Evolutionary conservation across 2,797 vertebrate species (phyloP), one percentile per base, ranked within the genome.

Genomic region (Chelmon rostratus): DNA sequence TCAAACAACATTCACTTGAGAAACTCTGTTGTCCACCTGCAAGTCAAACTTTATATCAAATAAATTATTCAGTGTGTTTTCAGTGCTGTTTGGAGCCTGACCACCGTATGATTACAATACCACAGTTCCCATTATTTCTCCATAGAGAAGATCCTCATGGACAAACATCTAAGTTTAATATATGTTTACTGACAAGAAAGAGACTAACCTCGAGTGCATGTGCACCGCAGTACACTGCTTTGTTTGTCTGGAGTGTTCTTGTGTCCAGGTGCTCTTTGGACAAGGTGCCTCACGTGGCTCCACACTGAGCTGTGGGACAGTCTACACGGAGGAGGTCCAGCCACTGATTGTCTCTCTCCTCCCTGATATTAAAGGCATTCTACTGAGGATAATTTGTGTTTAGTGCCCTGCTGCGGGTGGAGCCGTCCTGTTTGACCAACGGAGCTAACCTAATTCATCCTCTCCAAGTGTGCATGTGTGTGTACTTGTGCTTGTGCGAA

Each of bases 351-450:
- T 89, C 76, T 68, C 59, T 9, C 11, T 81, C 68, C 74, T 84
- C 80, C 83, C 75, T 86, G 73, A 87, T 88, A 90, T 86, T 82
- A 84, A 88, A 89, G 64, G 79, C 91, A 69, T 87, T 92, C 84
- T 90, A 78, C 87, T 89, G 92, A 81, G 86, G 84, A 84, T 91
- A 92, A 92, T 92, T 78, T 92, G 91, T 91, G 91, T 93, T 93
- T 90, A 87, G 88, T 88, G 83, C 19, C 91, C 89, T 78, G 92
- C 90, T 91, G 92, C 5, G 88, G 78, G 54, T 62, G 33, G 78
- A 83, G 88, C 71, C 84, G 75, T 89, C 89, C 91, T 89, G 92
- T 92, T 91, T 93, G 92, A 91, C 90, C 91, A 90, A 8, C 63
- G 53, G 82, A 91, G 90, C 91, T 73, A 66, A 93, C 86, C 92